These are phyloP conservation scores for Latrodectus hesperus DNA, from an alignment of 2,888 invertebrate species.

Conservation along the genomic window DNA sequence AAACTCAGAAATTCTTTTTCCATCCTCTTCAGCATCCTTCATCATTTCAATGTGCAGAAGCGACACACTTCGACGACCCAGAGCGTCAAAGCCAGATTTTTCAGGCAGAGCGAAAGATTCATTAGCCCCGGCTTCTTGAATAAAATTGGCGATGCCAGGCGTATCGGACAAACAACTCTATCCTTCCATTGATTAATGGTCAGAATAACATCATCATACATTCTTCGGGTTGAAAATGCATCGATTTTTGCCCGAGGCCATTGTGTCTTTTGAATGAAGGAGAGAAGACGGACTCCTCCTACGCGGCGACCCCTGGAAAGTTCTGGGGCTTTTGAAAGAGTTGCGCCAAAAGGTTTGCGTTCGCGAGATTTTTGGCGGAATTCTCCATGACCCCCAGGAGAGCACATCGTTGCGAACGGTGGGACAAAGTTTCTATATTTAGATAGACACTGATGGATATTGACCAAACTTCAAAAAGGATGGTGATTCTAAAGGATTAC, in stretches of 20 bases:
- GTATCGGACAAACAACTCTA: conserved; percentile 63
- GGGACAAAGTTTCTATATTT: conserved; percentile 68
- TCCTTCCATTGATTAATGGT: conserved; percentile 53
- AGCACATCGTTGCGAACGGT: not conserved
- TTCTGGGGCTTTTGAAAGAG: not conserved
- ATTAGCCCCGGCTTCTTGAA: conserved; percentile 49
- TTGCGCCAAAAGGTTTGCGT: conserved; percentile 5
- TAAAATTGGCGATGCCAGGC: conserved; percentile 55
- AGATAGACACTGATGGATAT: conserved; percentile 64
- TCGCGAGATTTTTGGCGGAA: conserved; percentile 10
- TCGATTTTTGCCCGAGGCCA: conserved; percentile 49
- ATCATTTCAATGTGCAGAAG: not conserved
- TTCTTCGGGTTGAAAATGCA: conserved; percentile 37
- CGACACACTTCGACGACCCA: not conserved
- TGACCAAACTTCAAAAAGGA: conserved; percentile 47
- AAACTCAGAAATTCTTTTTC: not conserved
- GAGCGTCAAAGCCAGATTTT: conserved; percentile 57
- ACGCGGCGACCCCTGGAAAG: conserved; percentile 1
- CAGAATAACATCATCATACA: conserved; percentile 68
- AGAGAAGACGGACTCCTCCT: conserved; percentile 16
- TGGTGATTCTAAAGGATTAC: not conserved
- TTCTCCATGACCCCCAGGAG: conserved; percentile 48
- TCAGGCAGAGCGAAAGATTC: conserved; percentile 34
- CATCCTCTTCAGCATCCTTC: not conserved
- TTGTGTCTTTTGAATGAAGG: conserved; percentile 59